Conservation (phyloP, 2,888 invertebrate genomes). For the Epirrita christyi region DNA sequence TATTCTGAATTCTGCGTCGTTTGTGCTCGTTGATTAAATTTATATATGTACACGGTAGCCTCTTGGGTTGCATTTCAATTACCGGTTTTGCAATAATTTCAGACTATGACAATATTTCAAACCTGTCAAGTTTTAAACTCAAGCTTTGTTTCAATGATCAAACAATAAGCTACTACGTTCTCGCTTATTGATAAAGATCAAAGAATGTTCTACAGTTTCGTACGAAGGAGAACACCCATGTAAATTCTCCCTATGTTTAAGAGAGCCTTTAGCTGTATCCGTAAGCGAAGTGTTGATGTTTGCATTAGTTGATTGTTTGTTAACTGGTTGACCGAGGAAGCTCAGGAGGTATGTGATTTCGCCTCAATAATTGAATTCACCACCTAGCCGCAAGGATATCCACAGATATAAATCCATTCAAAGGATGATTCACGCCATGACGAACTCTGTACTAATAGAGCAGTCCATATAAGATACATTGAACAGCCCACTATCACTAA, state of each 20-base stretch:
- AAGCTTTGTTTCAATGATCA: conserved; percentile 5
- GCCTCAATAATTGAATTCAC: conserved; percentile 60
- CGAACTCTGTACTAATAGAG: too few relatives aligned
- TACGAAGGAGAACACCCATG: background rate
- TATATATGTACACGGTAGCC: background rate
- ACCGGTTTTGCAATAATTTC: conserved; percentile 2
- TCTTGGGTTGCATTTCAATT: conserved; percentile 12
- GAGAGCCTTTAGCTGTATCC: conserved; percentile 22
- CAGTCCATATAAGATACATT: too few relatives aligned
- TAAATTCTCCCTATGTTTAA: conserved; percentile 8
- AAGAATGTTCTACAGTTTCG: background rate
- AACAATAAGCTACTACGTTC: background rate
- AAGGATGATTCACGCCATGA: too few relatives aligned
- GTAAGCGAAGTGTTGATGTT: conserved; percentile 47
- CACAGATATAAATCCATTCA: conserved; percentile 18
- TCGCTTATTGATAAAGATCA: background rate
- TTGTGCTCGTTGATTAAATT: background rate
- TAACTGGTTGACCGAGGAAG: conserved; percentile 55
- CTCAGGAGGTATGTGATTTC: conserved; percentile 45
- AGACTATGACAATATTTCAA: too few relatives aligned
- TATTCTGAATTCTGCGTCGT: background rate
- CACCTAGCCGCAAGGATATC: conserved; percentile 51
- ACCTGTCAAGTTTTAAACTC: conserved; percentile 16
- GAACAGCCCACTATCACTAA: too few relatives aligned
- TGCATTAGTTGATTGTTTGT: conserved; percentile 68